A percentile compares a stretch with the other conserved stretches of the same genome.
These are phyloP conservation scores for Tilapia sparmanii DNA, from an alignment of 2,113 vertebrate genomes.

Conservation along the genomic window DNA sequence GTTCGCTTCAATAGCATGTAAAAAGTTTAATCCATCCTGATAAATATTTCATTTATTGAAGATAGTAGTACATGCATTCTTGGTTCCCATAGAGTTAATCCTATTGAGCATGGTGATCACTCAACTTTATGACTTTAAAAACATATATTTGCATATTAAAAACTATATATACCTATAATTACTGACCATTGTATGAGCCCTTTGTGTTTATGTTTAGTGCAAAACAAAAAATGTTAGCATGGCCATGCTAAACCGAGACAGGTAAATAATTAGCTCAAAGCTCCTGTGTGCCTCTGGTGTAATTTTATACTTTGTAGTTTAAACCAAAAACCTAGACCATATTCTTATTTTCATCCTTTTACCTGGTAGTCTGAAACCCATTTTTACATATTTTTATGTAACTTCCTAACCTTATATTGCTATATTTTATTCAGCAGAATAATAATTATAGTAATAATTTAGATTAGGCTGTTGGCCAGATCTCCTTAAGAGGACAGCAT, in stretches of 20 bases:
- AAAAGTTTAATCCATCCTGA: background rate
- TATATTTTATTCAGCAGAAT: background rate
- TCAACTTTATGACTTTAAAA: accelerated
- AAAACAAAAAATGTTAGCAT: background rate
- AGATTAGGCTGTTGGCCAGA: background rate
- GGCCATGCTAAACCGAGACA: background rate
- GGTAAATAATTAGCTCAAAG: background rate
- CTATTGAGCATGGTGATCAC: background rate
- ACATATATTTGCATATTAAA: background rate
- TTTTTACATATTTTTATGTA: background rate
- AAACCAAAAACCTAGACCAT: background rate
- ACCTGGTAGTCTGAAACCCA: background rate
- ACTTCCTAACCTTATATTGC: background rate
- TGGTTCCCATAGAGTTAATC: background rate
- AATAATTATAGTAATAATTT: background rate
- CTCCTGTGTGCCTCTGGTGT: background rate
- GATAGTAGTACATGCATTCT: background rate
- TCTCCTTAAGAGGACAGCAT: background rate
- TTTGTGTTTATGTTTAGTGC: background rate
- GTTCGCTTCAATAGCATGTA: background rate
- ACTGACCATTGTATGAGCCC: accelerated
- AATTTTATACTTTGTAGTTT: background rate
- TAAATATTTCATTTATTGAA: background rate
- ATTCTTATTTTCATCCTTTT: background rate
- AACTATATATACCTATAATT: background rate